These are phyloP conservation scores for Smittia aterrima DNA, from an alignment of 2,888 invertebrate species.

Conservation along the genomic window DNA sequence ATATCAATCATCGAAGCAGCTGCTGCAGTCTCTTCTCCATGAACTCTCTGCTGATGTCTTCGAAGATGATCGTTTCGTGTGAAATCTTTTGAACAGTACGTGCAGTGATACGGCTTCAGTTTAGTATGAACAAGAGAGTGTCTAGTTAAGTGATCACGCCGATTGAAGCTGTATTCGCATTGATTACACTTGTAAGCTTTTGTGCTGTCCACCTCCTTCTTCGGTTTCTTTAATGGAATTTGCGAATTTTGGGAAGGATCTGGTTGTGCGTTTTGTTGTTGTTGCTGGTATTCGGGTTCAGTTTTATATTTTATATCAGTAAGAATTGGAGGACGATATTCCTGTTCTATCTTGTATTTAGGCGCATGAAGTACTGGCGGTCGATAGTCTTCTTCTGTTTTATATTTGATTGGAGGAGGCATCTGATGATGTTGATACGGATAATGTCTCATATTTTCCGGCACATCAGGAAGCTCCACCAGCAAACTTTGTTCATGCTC, in stretches of 20 bases:
- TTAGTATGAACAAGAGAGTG: constrained; percentile 24
- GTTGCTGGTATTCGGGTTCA: neutral
- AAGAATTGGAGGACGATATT: too few relatives aligned
- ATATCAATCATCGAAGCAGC: constrained; percentile 23
- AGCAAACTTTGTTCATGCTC: constrained; percentile 3
- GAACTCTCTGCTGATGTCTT: constrained; percentile 28
- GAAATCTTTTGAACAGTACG: constrained; percentile 30
- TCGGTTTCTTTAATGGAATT: constrained; percentile 4
- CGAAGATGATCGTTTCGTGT: constrained; percentile 33
- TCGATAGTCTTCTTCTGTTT: neutral
- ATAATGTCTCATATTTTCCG: neutral
- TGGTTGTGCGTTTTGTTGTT: neutral
- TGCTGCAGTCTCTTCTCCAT: constrained; percentile 20
- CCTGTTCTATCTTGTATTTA: too few relatives aligned
- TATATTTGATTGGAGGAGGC: neutral
- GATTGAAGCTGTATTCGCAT: constrained; percentile 23
- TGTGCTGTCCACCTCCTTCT: constrained; percentile 26
- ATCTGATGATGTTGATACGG: neutral
- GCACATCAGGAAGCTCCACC: neutral
- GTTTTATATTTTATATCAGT: neutral
- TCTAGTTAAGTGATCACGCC: constrained; percentile 17
- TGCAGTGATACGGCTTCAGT: constrained; percentile 33
- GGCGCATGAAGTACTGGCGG: too few relatives aligned
- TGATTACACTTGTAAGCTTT: constrained; percentile 26
- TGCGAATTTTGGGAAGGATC: neutral